Percentiles rank a stretch among this genome's conserved stretches.
Evolutionary conservation across 2,113 vertebrate species (phyloP).

Genomic region (Neomonachus schauinslandi): DNA sequence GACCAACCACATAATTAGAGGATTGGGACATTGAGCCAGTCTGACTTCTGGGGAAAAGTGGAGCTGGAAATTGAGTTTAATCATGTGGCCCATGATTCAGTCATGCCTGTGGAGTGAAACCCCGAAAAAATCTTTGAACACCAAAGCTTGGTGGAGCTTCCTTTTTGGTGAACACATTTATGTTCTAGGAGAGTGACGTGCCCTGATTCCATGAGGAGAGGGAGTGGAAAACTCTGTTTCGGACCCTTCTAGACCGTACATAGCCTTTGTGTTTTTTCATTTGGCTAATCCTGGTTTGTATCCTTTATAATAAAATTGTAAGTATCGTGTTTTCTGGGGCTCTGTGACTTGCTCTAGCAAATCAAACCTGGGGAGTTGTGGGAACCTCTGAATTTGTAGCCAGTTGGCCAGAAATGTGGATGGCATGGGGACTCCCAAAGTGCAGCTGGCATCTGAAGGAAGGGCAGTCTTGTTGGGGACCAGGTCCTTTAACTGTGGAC

Average conservation of each 20-base stretch:
- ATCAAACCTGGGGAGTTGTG: background rate
- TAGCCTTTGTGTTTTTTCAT: background rate
- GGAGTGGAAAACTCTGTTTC: background rate
- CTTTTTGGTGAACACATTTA: background rate
- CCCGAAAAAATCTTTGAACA: background rate
- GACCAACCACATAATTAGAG: background rate
- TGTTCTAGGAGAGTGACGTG: background rate
- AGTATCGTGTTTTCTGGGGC: background rate
- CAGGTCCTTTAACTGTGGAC: background rate
- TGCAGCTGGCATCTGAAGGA: background rate
- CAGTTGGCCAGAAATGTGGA: background rate
- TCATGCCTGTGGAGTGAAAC: background rate
- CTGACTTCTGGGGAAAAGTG: background rate
- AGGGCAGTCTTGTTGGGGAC: background rate
- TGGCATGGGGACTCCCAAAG: background rate
- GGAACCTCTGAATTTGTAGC: background rate
- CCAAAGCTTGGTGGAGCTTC: background rate
- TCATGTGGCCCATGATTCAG: background rate
- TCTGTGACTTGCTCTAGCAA: background rate
- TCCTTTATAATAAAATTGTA: background rate
- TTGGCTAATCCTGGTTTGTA: background rate
- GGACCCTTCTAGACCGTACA: background rate
- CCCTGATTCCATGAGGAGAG: background rate
- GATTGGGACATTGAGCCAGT: background rate
- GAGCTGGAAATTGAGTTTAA: background rate